Base-by-base conservation (phyloP, 2,797 vertebrate genomes). In the Poeciliopsis turneri region DNA sequence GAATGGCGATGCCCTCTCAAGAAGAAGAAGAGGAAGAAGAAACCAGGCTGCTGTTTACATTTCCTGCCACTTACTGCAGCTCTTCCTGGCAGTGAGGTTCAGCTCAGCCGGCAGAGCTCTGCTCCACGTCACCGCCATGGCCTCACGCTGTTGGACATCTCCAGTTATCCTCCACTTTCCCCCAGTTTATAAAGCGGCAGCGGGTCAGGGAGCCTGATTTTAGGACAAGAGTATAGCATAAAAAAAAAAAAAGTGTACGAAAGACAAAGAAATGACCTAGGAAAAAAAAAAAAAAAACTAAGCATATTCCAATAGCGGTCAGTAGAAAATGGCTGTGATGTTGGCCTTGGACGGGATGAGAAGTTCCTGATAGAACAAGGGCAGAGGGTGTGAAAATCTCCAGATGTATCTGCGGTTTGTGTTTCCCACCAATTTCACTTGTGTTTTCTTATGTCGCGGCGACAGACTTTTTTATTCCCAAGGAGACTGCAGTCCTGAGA, bases 331-430 rank as follows among this genome's bases (percentile, higher is more conserved):
- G 47, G 11, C 30, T 83, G 79, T 70, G 86, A 86, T 89, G 78
- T 82, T 84, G 89, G 84, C 89, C 88, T 91, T 86, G 90, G 75
- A 43, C 71, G 84, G 75, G 88, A 82, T 25, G 71, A 81, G 79
- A n/a, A 78, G 76, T 77, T 87, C 83, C 66, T 76, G 69, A 74
- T 78, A 78, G 81, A 88, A 89, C 82, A 82, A 83, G 82, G 74
- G 53, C 76, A 74, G 79, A 76, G 79, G 86, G 83, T 77, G 84
- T 92, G 92, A 93, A 85, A 86, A 73, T 83, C 87, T 92, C 92
- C 92, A 93, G 92, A 92, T 66, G 85, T 88, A 86, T 92, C 84
- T 36, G 90, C 33, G 92, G 90, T 92, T 92, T 91, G 86, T 76
- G 84, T 64, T 72, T 86, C 88, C 76, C 68, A 74, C 72, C 61